phyloP scores from a whole-genome alignment of 2,797 vertebrate species.

The Hafferia zeledoni region DNA sequence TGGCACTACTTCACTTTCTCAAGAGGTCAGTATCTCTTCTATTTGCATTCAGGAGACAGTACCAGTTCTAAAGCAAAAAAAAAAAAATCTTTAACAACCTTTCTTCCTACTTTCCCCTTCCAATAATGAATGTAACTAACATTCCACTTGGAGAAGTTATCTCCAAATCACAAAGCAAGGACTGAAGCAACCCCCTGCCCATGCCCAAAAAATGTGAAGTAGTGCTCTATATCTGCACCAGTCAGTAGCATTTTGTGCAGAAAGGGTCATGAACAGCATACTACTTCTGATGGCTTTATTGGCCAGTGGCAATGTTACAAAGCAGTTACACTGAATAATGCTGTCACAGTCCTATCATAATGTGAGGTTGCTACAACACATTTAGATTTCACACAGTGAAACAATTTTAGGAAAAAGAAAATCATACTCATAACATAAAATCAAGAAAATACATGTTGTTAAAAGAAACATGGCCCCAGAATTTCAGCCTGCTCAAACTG shows the following conservation, averaged over 20 bases:
- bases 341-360: slow-evolving; percentile 15
- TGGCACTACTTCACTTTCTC: neutral
- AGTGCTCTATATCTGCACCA: neutral
- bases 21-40: neutral
- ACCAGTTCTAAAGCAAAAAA: neutral
- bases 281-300: slow-evolving; percentile 26
- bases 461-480: slow-evolving; percentile 19
- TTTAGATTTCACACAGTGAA: slow-evolving; percentile 63
- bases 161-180: neutral
- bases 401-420: slow-evolving; percentile 17
- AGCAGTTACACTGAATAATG: slow-evolving; percentile 42
- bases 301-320: slow-evolving; percentile 21
- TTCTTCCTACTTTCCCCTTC: neutral
- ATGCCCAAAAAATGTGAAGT: accelerated
- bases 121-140: neutral
- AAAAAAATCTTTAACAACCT: neutral
- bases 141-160: neutral
- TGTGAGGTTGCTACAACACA: slow-evolving; percentile 48
- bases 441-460: slow-evolving; percentile 32
- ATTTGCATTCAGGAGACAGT: neutral
- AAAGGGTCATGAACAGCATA: neutral
- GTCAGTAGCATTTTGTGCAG: neutral
- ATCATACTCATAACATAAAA: slow-evolving; percentile 9
- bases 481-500: neutral
- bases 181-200: neutral